phyloP scores from a whole-genome alignment of 2,113 vertebrate genomes.

The Orthonyx spaldingii region DNA sequence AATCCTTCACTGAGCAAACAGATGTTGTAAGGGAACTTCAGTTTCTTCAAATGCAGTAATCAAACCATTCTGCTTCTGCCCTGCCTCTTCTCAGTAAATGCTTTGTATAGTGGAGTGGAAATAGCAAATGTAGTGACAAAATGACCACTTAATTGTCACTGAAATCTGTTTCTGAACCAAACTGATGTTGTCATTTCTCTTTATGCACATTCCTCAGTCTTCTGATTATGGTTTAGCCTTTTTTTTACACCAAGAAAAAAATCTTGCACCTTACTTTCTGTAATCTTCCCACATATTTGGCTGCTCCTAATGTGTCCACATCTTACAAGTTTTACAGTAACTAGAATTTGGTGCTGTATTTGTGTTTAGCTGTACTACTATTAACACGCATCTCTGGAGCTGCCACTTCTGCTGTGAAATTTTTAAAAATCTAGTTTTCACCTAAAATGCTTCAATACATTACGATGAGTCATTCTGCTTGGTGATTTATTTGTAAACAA shows the following conservation, averaged over 20 bases:
- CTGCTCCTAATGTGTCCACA: background rate
- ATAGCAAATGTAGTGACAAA: conserved; percentile 48
- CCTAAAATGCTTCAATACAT: background rate
- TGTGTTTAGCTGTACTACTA: background rate
- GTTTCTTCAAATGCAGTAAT: conserved; percentile 57
- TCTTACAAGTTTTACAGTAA: background rate
- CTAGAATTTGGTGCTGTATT: background rate
- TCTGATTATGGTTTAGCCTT: background rate
- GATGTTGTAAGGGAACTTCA: conserved; percentile 61
- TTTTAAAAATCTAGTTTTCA: background rate
- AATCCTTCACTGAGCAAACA: conserved; percentile 68
- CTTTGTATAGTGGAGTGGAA: conserved; percentile 34
- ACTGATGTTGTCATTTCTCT: background rate
- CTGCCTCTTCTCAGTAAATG: conserved; percentile 45
- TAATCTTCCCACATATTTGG: background rate
- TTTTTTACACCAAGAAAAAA: background rate
- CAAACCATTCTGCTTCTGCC: conserved; percentile 59
- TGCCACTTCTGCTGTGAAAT: background rate
- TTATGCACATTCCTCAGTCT: background rate
- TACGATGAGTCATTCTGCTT: background rate
- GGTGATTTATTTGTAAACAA: background rate
- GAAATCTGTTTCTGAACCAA: conserved; percentile 31
- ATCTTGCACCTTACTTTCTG: background rate
- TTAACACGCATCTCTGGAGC: background rate
- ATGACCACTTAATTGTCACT: conserved; percentile 39